Percentiles rank a stretch among this genome's conserved stretches.
These are phyloP conservation scores for Cactoblastis cactorum DNA, from an alignment of 2,888 invertebrate species.

Conservation along the genomic window DNA sequence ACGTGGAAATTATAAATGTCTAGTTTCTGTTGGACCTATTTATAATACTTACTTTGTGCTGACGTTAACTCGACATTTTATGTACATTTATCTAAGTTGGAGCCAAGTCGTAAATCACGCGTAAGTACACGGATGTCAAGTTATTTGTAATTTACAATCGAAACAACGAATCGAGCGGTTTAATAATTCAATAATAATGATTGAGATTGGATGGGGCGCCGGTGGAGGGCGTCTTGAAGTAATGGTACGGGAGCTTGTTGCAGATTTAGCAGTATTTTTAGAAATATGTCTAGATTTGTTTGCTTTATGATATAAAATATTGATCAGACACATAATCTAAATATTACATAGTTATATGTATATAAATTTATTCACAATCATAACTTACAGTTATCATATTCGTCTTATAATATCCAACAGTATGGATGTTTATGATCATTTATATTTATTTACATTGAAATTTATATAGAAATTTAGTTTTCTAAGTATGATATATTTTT, in stretches of 20 bases:
- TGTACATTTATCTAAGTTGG: not conserved
- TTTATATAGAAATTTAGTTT: too few species aligned
- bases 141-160: conserved; percentile 10
- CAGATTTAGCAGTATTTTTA: too few species aligned
- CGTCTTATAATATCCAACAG: too few species aligned
- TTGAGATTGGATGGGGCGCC: conserved; percentile 37
- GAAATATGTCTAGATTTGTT: too few species aligned
- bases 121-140: not conserved
- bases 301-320: too few species aligned
- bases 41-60: not conserved
- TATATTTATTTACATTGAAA: too few species aligned
- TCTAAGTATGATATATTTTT: too few species aligned
- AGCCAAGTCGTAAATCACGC: conserved; percentile 12
- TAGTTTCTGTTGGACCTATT: not conserved
- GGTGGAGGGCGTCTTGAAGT: conserved; percentile 2
- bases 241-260: not conserved
- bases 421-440: too few species aligned
- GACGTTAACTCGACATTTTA: not conserved
- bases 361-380: too few species aligned
- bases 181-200: conserved; percentile 56
- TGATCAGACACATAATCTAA: too few species aligned
- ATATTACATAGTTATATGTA: too few species aligned
- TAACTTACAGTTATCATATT: too few species aligned
- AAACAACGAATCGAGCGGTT: conserved; percentile 19
- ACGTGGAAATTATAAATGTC: not conserved